These are phyloP conservation scores for Eulemur rubriventer DNA, from an alignment of 2,797 vertebrate species.

Conservation along the genomic window DNA sequence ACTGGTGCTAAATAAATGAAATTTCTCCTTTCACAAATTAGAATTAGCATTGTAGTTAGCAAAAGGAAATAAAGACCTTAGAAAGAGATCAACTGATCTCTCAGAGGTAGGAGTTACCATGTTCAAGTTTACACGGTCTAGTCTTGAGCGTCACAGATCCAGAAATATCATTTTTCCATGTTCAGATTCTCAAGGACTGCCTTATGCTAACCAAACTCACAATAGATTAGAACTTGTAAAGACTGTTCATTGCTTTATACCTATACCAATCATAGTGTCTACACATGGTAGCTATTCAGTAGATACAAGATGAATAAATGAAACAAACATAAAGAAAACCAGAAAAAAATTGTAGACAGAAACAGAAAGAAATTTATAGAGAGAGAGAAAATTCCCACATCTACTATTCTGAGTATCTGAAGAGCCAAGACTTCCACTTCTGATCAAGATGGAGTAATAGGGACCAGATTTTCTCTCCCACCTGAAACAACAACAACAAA, in stretches of 20 bases:
- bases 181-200: background rate
- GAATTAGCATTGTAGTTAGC: background rate
- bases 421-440: conserved; percentile 6
- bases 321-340: background rate
- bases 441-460: background rate
- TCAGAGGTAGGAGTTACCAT: background rate
- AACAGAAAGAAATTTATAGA: background rate
- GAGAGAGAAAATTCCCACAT: background rate
- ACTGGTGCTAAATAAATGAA: conserved; percentile 33
- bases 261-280: background rate
- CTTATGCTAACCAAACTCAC: background rate
- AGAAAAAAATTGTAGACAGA: background rate
- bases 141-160: background rate
- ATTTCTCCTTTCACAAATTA: conserved; percentile 26
- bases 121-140: background rate
- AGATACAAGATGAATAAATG: background rate
- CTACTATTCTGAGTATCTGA: background rate
- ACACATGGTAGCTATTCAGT: background rate
- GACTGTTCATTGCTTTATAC: background rate
- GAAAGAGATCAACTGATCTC: background rate
- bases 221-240: background rate
- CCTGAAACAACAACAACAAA: background rate
- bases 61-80: background rate
- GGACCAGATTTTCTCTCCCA: background rate
- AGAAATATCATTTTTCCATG: background rate